phyloP scores from a whole-genome alignment of 92 coral and sea anemone species.

The Palythoa heliodiscus region DNA sequence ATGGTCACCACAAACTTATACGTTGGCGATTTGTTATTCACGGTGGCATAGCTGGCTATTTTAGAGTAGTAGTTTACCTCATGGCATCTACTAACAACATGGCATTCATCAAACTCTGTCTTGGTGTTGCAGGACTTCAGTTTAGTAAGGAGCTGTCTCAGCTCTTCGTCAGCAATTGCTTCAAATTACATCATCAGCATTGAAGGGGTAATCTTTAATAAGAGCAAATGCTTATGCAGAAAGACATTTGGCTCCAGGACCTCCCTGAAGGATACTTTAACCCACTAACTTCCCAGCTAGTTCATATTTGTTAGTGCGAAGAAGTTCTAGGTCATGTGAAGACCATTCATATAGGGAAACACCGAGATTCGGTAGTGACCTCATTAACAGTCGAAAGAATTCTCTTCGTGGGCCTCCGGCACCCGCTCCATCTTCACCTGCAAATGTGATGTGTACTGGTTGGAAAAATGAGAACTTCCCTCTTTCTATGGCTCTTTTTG shows the following conservation, averaged over 20 bases:
- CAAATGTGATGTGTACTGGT: constrained; percentile 47
- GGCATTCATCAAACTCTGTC: neutral
- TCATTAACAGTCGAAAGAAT: constrained; percentile 63
- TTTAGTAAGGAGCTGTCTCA: too few species aligned
- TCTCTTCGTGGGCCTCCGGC: constrained; percentile 69
- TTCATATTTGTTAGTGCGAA: constrained; percentile 42
- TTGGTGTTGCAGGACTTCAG: too few species aligned
- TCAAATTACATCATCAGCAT: too few species aligned
- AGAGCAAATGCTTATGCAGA: too few species aligned
- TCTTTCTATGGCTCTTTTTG: constrained; percentile 58
- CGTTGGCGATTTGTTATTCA: neutral
- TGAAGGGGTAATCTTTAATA: too few species aligned
- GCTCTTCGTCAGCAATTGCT: too few species aligned
- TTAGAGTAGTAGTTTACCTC: neutral
- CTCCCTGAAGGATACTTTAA: too few species aligned
- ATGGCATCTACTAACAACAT: neutral
- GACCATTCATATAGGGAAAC: constrained; percentile 55
- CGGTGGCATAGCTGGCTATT: neutral
- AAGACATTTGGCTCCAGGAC: too few species aligned
- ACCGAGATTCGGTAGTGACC: constrained; percentile 35
- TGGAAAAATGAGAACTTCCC: constrained; percentile 53
- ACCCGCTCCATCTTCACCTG: constrained; percentile 71
- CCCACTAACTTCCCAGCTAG: too few species aligned
- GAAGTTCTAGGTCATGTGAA: constrained; percentile 57
- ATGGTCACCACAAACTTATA: too few species aligned